Percentiles rank a stretch among this genome's conserved stretches.
These are phyloP conservation scores for Pygocentrus nattereri DNA, from an alignment of 2,797 vertebrate genomes.

Conservation along the genomic window DNA sequence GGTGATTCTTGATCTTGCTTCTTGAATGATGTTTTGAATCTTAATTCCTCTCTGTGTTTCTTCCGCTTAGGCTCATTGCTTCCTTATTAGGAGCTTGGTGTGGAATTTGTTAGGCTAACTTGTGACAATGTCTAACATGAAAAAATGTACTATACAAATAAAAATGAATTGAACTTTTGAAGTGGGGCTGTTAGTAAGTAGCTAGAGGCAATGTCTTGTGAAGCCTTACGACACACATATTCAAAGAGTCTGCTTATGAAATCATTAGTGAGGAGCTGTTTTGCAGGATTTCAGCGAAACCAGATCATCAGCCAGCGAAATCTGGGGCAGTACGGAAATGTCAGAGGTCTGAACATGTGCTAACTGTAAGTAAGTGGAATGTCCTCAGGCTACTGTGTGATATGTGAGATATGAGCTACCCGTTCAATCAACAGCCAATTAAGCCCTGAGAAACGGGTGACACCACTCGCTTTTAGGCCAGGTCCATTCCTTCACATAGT, in stretches of 20 bases:
- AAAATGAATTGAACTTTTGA: not conserved
- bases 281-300: not conserved
- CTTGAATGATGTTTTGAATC: not conserved
- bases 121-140: not conserved
- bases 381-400: conserved; percentile 1
- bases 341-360: conserved; percentile 29
- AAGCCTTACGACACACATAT: not conserved
- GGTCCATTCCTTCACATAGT: conserved; percentile 18
- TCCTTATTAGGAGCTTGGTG: not conserved
- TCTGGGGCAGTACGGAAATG: conserved; percentile 19
- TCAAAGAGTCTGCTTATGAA: conserved; percentile 9
- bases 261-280: not conserved
- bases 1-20: not conserved
- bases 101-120: not conserved
- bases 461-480: not conserved
- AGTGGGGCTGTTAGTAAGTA: not conserved
- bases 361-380: conserved; percentile 18
- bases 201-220: not conserved
- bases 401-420: conserved; percentile 11
- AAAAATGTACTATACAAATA: not conserved
- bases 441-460: conserved; percentile 3
- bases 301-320: conserved; percentile 13
- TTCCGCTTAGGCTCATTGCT: not conserved
- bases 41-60: not conserved
- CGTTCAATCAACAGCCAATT: conserved; percentile 34